Percentiles rank a stretch among this genome's conserved stretches.
These are phyloP conservation scores for Carterocephalus palaemon DNA, from an alignment of 2,888 invertebrate genomes.

Conservation along the genomic window DNA sequence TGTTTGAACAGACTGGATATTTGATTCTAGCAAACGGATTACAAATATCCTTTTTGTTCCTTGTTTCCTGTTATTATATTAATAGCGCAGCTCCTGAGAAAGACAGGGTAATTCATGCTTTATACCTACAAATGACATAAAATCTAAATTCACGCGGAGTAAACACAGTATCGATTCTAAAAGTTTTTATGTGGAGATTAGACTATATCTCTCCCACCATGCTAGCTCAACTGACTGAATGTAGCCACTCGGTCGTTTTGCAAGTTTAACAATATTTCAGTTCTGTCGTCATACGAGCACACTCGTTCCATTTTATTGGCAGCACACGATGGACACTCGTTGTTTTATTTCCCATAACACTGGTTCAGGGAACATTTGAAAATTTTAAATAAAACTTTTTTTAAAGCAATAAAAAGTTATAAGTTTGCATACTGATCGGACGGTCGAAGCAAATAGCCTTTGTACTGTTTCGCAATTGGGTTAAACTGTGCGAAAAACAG, in stretches of 20 bases:
- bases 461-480: constrained; percentile 2
- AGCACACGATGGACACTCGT: constrained; percentile 50
- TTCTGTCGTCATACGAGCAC: constrained; percentile 46
- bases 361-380: constrained; percentile 38
- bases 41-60: too few species aligned
- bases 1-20: too few species aligned
- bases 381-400: constrained; percentile 35
- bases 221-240: constrained; percentile 7
- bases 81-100: too few species aligned
- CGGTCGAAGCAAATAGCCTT: background rate
- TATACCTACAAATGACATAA: too few species aligned
- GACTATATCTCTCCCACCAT: too few species aligned
- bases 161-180: too few species aligned
- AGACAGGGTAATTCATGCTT: too few species aligned
- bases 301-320: constrained; percentile 55
- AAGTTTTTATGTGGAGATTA: too few species aligned
- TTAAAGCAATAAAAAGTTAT: constrained; percentile 28
- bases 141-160: too few species aligned
- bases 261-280: constrained; percentile 73
- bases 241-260: constrained; percentile 56
- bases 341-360: constrained; percentile 55
- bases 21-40: too few species aligned
- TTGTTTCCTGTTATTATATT: too few species aligned
- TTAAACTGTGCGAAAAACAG: too few species aligned
- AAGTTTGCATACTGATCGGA: constrained; percentile 12